Conservation (phyloP, 2,113 vertebrate genomes). For the Ifrita kowaldi region DNA sequence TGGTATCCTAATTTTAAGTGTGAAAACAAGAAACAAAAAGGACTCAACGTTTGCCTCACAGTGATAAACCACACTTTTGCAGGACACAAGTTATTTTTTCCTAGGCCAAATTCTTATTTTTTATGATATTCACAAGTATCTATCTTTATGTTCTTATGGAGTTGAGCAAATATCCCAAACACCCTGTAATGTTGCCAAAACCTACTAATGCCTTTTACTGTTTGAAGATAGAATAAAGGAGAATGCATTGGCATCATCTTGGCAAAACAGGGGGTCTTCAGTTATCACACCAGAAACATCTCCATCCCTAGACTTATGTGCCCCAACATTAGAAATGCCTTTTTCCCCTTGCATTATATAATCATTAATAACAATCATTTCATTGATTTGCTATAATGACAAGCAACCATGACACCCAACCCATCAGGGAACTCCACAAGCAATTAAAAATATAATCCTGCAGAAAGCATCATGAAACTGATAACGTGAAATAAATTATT, state of each 20-base stretch:
- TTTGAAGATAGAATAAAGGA: not conserved
- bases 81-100: not conserved
- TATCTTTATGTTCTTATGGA: not conserved
- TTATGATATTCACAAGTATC: not conserved
- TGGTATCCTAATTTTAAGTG: not conserved
- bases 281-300: not conserved
- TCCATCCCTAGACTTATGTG: not conserved
- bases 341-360: not conserved
- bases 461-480: not conserved
- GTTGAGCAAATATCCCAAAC: not conserved
- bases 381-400: not conserved
- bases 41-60: not conserved
- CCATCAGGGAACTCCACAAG: not conserved
- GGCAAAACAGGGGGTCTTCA: not conserved
- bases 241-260: not conserved
- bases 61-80: not conserved
- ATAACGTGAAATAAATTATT: not conserved
- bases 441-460: slow-evolving; percentile 12
- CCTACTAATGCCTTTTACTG: not conserved
- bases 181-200: not conserved
- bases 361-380: not conserved
- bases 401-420: not conserved
- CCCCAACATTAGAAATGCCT: not conserved
- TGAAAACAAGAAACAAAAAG: not conserved
- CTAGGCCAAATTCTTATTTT: not conserved